phyloP scores from a whole-genome alignment of 2,797 vertebrate species.

The Distichodus sexfasciatus region DNA sequence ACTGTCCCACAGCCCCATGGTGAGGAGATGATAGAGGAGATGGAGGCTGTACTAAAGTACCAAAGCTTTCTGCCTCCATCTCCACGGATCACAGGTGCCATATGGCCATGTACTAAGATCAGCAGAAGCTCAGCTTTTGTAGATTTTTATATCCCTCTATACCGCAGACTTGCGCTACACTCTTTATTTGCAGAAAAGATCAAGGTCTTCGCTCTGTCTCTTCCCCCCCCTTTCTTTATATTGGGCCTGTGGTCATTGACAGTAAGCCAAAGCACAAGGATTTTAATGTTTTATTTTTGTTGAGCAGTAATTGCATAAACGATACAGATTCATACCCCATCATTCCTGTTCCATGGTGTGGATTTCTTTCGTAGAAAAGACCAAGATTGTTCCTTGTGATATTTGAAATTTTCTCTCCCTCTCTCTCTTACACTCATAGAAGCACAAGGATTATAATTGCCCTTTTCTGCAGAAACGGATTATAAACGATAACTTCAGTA shows the following conservation, averaged over 20 bases:
- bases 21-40: conserved; percentile 26
- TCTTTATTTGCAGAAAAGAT: conserved; percentile 1
- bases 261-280: not conserved
- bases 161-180: not conserved
- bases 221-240: not conserved
- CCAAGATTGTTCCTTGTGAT: too few relatives aligned
- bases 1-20: conserved; percentile 39
- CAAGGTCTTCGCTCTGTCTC: not conserved
- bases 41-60: conserved; percentile 24
- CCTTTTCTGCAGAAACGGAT: too few relatives aligned
- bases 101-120: conserved; percentile 1
- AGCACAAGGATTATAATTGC: too few relatives aligned
- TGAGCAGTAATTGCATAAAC: too few relatives aligned
- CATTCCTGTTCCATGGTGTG: too few relatives aligned
- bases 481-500: too few relatives aligned
- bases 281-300: not conserved
- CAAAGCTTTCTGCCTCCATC: conserved; percentile 22
- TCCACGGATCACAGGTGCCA: not conserved
- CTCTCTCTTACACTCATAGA: too few relatives aligned
- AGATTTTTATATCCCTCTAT: not conserved
- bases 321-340: too few relatives aligned
- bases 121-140: conserved; percentile 14
- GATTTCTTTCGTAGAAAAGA: too few relatives aligned
- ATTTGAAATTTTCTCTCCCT: too few relatives aligned
- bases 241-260: not conserved